These are phyloP conservation scores for Actinemys pallida DNA, from an alignment of 2,113 vertebrate species.

Conservation along the genomic window DNA sequence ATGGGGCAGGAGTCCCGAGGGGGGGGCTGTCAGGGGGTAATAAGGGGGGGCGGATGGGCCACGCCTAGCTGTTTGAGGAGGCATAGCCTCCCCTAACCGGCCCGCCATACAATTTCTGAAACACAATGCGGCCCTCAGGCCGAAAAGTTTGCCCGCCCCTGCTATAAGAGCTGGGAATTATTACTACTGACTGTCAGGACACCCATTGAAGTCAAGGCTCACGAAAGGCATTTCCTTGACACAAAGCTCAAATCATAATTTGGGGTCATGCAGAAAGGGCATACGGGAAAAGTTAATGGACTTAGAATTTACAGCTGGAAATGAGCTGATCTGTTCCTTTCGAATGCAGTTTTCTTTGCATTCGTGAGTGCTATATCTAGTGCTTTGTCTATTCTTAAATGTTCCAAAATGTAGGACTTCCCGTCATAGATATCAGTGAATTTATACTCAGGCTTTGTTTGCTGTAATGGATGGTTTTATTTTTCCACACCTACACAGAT, in stretches of 20 bases:
- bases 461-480: background rate
- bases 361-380: accelerated
- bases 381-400: background rate
- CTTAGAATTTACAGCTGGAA: background rate
- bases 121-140: too few species aligned
- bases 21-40: too few species aligned
- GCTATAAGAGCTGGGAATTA: background rate
- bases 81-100: too few species aligned
- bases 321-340: background rate
- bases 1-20: too few species aligned
- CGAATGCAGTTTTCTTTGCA: background rate
- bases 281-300: background rate
- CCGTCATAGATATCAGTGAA: background rate
- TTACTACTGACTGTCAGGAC: background rate
- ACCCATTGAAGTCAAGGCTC: background rate
- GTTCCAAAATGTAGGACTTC: background rate
- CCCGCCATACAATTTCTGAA: too few species aligned
- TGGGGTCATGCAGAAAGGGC: background rate
- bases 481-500: background rate
- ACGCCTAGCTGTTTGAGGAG: too few species aligned
- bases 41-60: too few species aligned
- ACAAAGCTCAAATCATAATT: background rate
- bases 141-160: too few species aligned
- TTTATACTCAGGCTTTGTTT: background rate
- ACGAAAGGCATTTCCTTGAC: background rate